Percentiles rank a stretch among this genome's conserved stretches.
Conservation (phyloP, 2,888 invertebrate genomes). For the Drosophila monieri region DNA sequence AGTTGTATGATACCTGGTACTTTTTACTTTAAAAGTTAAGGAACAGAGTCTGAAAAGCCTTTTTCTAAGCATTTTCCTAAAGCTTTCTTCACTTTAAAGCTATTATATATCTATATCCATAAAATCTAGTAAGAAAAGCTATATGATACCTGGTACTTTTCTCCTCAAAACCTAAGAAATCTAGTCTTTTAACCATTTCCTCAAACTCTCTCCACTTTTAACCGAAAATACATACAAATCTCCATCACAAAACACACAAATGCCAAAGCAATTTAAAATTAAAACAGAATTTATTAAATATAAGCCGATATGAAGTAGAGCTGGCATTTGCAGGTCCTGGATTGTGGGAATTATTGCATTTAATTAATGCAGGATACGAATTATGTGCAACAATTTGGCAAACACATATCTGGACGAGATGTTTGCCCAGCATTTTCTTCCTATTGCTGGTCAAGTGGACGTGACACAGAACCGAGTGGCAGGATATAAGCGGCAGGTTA, state of each 20-base stretch:
- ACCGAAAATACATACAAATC: too few species aligned
- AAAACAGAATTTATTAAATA: neutral
- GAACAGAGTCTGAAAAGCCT: too few species aligned
- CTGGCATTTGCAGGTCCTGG: neutral
- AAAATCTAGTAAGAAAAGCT: too few species aligned
- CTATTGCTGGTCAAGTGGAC: neutral
- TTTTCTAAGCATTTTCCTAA: too few species aligned
- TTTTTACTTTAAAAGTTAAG: too few species aligned
- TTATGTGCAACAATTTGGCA: slow-evolving; percentile 1
- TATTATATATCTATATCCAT: too few species aligned
- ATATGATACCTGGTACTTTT: too few species aligned
- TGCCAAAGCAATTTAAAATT: neutral
- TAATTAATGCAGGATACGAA: slow-evolving; percentile 4
- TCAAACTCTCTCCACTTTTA: too few species aligned
- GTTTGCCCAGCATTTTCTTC: neutral
- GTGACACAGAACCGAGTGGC: neutral
- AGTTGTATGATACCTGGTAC: too few species aligned
- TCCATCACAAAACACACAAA: neutral
- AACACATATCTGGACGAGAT: neutral
- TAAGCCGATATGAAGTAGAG: neutral
- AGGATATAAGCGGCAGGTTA: too few species aligned
- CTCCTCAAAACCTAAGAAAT: too few species aligned
- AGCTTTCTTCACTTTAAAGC: too few species aligned
- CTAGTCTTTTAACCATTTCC: neutral
- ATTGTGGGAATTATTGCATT: neutral